Conservation (phyloP, 2,797 vertebrate species). For the Acanthiza pusilla region DNA sequence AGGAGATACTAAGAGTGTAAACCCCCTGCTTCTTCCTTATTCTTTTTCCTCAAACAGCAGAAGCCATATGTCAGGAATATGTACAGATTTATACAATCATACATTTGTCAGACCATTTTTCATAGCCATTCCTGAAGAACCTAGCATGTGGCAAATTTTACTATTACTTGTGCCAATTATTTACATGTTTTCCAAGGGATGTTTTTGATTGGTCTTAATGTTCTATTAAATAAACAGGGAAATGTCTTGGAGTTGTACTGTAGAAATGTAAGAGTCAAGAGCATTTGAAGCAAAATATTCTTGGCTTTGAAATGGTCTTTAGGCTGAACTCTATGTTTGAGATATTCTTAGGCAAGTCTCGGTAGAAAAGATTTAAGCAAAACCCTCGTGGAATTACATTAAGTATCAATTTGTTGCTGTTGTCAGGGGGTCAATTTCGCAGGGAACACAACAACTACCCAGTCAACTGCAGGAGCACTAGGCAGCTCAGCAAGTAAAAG, state of each 20-base stretch:
- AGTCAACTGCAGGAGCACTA: neutral
- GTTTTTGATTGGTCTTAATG: neutral
- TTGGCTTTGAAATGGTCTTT: neutral
- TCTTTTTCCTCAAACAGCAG: neutral
- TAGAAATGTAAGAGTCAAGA: neutral
- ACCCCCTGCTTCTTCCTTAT: neutral
- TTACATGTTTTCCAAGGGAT: neutral
- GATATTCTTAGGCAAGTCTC: neutral
- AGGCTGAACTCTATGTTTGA: neutral
- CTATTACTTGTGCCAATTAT: neutral
- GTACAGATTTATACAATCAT: neutral
- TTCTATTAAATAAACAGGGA: neutral
- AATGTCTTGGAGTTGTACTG: neutral
- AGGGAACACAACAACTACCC: neutral
- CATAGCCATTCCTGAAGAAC: neutral
- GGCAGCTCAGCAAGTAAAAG: neutral
- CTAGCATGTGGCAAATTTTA: neutral
- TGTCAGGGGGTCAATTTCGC: neutral
- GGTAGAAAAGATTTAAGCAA: neutral
- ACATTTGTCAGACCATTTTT: neutral
- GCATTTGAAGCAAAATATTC: neutral
- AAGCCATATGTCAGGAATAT: neutral
- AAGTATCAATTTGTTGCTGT: neutral
- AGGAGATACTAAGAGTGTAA: neutral
- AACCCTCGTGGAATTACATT: neutral